These are phyloP conservation scores for Polia nebulosa DNA, from an alignment of 2,888 invertebrate genomes.

Conservation along the genomic window DNA sequence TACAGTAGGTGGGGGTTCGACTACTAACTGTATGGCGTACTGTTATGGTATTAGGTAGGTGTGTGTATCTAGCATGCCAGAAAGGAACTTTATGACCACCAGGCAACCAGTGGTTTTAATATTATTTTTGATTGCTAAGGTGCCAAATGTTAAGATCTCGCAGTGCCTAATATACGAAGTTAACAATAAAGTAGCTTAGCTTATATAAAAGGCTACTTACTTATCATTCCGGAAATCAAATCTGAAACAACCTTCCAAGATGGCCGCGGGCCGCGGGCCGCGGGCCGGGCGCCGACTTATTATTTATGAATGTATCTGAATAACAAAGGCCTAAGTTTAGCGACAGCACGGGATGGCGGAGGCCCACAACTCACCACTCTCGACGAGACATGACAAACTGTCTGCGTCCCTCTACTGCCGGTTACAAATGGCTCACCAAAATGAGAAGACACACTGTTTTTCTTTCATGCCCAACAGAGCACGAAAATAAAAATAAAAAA, in stretches of 20 bases:
- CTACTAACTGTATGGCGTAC: neutral
- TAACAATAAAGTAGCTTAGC: neutral
- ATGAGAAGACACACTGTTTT: conserved; percentile 43
- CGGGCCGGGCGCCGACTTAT: conserved; percentile 20
- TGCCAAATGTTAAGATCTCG: neutral
- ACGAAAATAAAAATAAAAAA: conserved; percentile 35
- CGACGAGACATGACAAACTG: conserved; percentile 45
- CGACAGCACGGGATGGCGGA: neutral
- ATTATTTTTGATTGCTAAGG: neutral
- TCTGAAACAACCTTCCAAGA: conserved; percentile 5
- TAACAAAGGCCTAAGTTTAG: conserved; percentile 12
- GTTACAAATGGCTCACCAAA: conserved; percentile 48
- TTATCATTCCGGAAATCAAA: conserved; percentile 34
- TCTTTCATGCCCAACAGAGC: conserved; percentile 53
- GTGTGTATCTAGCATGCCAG: neutral
- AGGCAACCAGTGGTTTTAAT: neutral
- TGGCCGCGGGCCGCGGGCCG: conserved; percentile 18
- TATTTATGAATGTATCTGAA: conserved; percentile 43
- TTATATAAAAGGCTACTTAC: neutral
- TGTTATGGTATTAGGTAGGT: neutral
- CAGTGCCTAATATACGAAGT: neutral
- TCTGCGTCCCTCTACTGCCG: conserved; percentile 17
- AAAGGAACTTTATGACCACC: neutral
- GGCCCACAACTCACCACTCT: conserved; percentile 14
- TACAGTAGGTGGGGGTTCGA: neutral